Percentiles rank a stretch among this genome's conserved stretches.
Conservation (phyloP, 2,888 invertebrate genomes). For the Stenodema calcarata region DNA sequence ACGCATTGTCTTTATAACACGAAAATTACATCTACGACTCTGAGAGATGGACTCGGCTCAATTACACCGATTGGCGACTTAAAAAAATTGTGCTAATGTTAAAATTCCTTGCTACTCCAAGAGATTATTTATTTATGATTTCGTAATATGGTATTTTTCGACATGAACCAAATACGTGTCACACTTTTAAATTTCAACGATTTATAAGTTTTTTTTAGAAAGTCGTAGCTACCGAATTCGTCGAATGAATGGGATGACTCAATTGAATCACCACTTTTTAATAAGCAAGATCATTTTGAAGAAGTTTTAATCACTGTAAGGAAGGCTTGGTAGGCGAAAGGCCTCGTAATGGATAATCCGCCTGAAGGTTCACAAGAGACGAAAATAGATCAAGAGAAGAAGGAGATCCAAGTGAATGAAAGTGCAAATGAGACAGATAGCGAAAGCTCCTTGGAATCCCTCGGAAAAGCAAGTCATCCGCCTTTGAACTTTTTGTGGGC, state of each 20-base stretch:
- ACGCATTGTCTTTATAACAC: background rate
- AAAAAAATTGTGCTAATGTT: too few species aligned
- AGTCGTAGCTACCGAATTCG: background rate
- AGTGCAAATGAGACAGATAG: slow-evolving; percentile 1
- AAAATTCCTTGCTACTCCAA: too few species aligned
- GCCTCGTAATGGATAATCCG: slow-evolving; percentile 15
- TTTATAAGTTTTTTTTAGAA: background rate
- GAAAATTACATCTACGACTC: background rate
- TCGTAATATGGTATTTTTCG: background rate
- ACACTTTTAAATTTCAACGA: background rate
- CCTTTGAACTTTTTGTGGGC: slow-evolving; percentile 13
- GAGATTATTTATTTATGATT: background rate
- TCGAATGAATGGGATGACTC: background rate
- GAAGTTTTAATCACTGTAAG: background rate
- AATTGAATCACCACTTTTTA: background rate
- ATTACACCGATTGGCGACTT: too few species aligned
- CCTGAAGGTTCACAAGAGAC: background rate
- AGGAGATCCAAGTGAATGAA: background rate
- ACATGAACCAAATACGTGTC: background rate
- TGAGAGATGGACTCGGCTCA: background rate
- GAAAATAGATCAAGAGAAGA: background rate
- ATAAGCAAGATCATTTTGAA: background rate
- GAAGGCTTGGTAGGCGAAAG: background rate
- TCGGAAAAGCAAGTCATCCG: background rate
- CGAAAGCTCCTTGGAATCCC: background rate